phyloP scores from a whole-genome alignment of 2,797 vertebrate species.

The Rhabdophis nuchalis region DNA sequence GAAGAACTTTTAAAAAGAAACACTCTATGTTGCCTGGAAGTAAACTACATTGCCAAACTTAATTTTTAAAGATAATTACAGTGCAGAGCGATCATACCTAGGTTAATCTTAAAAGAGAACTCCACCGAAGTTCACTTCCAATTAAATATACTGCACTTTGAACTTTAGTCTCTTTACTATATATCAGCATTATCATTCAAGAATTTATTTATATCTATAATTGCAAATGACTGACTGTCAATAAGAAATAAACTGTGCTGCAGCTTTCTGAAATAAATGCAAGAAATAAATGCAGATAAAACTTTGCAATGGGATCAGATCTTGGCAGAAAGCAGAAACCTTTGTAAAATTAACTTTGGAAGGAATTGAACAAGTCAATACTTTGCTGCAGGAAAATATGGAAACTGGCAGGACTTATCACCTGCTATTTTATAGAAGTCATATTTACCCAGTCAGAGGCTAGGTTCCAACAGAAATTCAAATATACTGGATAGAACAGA shows the following conservation, averaged over 20 bases:
- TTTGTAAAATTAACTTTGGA: neutral
- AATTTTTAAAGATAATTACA: neutral
- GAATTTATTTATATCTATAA: neutral
- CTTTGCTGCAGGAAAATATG: neutral
- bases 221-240: neutral
- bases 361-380: neutral
- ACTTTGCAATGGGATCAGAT: neutral
- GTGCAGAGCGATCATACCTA: neutral
- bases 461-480: neutral
- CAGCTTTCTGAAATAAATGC: neutral
- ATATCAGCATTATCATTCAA: neutral
- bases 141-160: neutral
- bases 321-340: neutral
- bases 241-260: neutral
- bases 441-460: neutral
- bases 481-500: neutral
- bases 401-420: constrained; percentile 15
- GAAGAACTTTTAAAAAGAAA: neutral
- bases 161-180: neutral
- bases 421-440: neutral
- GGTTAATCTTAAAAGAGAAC: neutral
- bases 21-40: neutral
- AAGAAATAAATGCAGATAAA: neutral
- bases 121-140: neutral
- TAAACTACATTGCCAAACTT: neutral